Base-by-base conservation (phyloP, 2,888 invertebrate species). In the Hypsopygia costalis region DNA sequence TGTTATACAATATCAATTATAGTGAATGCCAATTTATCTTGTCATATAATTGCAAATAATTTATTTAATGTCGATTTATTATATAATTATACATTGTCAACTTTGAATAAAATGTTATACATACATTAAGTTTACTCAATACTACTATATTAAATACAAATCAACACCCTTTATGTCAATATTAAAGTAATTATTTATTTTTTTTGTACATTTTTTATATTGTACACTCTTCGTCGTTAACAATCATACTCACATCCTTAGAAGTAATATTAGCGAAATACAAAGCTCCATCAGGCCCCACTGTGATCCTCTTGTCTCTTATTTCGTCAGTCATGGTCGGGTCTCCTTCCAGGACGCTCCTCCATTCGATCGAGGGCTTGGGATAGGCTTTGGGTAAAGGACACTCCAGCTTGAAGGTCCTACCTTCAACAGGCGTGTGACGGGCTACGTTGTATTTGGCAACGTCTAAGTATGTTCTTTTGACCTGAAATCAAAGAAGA, bases 191-290 rank as follows among this genome's bases (percentile, higher is more conserved):
- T n/a, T n/a, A n/a, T n/a, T n/a, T n/a, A n/a, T n/a, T n/a, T n/a
- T n/a, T n/a, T n/a, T n/a, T n/a, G n/a, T n/a, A n/a, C n/a, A n/a
- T n/a, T n/a, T n/a, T n/a, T n/a, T n/a, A n/a, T n/a, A n/a, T n/a
- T n/a, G n/a, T n/a, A n/a, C n/a, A n/a, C n/a, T n/a, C n/a, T n/a
- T n/a, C n/a, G n/a, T n/a, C n/a, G n/a, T n/a, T n/a, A n/a, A n/a
- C 16, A 16, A 16, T 16, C 4, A 2, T 2, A 21, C 61, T 63
- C 0, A 61, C 66, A 25, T 85, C 86, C 0, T 68, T 59, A 1
- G 67, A 49, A 0, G 73, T 77, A 0, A 81, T 66, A 25, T 75
- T 81, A 0, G 82, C 67, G 44, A 86, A 80, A 53, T 68, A 83
- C 1, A 86, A 43, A 0, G 67, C 65, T 0, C 81, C 81, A 1